Base-by-base conservation (phyloP, 2,113 vertebrate species). In the Hyaena hyaena region DNA sequence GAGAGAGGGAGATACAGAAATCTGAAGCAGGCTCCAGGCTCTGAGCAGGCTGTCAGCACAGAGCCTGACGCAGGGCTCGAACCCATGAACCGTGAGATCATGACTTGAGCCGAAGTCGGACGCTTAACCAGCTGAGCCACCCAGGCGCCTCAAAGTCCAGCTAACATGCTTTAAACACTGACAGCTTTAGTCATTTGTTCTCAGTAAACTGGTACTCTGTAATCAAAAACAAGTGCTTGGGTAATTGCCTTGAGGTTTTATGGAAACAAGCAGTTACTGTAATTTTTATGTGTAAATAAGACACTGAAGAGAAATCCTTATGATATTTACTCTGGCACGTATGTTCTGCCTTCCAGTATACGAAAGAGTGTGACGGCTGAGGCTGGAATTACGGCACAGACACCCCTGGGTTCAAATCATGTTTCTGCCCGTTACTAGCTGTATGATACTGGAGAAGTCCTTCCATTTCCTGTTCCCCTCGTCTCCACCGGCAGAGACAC, bases 181-280 rank as follows among this genome's bases (percentile, higher is more conserved):
- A 68, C 73, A 81, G 83, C 55, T 68, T 63, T 19, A 77, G 55
- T 90, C 31, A 65, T 63, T 61, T 86, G 31, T 90, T 86, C 91
- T 96, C 55, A 69, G 76, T 80, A 92, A 90, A n/a, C 1, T 23
- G 69, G 26, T 58, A 24, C 66, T 68, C 85, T 53, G 58, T 45
- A 63, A 92, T 84, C 21, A 86, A 95, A 88, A 77, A 43, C 58
- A 96, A 93, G 93, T 69, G 69, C 50, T 93, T 83, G 77, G 84
- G 71, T 65, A 89, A 86, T 39, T 71, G 91, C 88, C 73, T 53
- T 83, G 39, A 94, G n/a, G 28, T 58, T 74, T 73, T 55, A 69
- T 31, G 43, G 86, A 93, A 93, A 80, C 65, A 92, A 93, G 63
- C 48, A 73, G 35, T 81, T 50, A 88, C 84, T 86, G 28, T 82